A percentile compares a stretch with the other conserved stretches of the same genome.
Evolutionary conservation across 2,797 vertebrate genomes (phyloP).

Genomic region (Momotus momota): DNA sequence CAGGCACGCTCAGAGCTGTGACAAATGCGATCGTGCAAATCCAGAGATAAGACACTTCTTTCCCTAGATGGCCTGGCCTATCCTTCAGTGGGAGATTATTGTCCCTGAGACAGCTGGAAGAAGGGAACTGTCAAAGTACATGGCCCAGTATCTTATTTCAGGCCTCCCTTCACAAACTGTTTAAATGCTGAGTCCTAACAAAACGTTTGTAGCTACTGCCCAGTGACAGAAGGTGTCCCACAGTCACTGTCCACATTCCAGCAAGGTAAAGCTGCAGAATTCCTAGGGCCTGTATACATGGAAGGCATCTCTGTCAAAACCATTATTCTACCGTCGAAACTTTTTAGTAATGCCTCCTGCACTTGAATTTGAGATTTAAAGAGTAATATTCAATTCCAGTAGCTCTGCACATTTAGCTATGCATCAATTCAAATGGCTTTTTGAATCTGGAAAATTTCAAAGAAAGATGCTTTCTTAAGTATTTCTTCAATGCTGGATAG

Average conservation of each 20-base stretch:
- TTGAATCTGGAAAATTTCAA: neutral
- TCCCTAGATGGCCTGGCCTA: neutral
- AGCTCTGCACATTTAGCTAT: neutral
- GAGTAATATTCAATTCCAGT: neutral
- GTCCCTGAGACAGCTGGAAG: neutral
- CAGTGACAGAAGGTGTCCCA: neutral
- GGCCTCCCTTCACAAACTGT: neutral
- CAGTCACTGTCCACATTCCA: neutral
- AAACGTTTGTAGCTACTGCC: neutral
- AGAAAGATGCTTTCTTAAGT: neutral
- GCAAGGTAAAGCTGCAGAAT: neutral
- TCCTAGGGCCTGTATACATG: neutral
- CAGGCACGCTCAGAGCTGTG: neutral
- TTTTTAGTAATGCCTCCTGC: neutral
- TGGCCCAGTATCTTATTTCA: neutral
- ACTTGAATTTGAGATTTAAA: neutral
- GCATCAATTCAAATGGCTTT: neutral
- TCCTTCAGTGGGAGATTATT: neutral
- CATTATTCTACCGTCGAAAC: neutral
- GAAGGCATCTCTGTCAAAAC: neutral
- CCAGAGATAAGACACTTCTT: neutral
- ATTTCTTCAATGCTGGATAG: neutral
- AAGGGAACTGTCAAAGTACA: neutral
- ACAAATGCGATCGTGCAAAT: neutral
- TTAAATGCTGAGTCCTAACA: neutral